phyloP scores from a whole-genome alignment of 2,797 vertebrate genomes.

The Octomys mimax region DNA sequence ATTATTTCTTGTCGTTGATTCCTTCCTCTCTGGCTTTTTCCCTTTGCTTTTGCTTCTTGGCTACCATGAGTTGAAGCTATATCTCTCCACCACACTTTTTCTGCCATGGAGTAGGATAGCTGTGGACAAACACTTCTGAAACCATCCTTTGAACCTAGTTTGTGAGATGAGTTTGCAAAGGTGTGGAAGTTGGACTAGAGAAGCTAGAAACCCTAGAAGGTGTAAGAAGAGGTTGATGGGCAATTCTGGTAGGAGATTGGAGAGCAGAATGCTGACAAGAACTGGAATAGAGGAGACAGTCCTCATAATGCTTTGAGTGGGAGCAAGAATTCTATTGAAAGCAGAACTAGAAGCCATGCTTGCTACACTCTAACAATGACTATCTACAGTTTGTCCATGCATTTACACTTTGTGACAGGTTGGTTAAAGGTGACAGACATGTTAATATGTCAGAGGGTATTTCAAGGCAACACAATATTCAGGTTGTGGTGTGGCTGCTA shows the following conservation, averaged over 20 bases:
- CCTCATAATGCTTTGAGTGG: not conserved
- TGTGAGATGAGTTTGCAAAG: not conserved
- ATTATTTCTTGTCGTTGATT: not conserved
- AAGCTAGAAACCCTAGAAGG: not conserved
- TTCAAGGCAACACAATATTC: not conserved
- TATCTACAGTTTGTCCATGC: not conserved
- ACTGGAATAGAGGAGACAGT: not conserved
- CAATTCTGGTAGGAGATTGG: not conserved
- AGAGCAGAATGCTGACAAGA: not conserved
- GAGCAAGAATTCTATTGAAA: not conserved
- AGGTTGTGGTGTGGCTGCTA: not conserved
- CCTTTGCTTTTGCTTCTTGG: not conserved
- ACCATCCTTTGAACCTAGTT: not conserved
- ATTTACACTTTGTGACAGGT: not conserved
- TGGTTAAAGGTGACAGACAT: not conserved
- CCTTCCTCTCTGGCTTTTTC: not conserved
- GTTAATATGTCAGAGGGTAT: not conserved
- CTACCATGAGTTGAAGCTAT: not conserved
- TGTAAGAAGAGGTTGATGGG: not conserved
- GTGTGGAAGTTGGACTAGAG: not conserved
- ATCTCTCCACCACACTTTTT: not conserved
- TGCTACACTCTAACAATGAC: not conserved
- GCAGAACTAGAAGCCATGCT: not conserved
- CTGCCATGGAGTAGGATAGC: not conserved
- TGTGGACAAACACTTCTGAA: not conserved